A percentile compares a stretch with the other conserved stretches of the same genome.
phyloP scores from a whole-genome alignment of 1,140 invertebrate species.

The Habropoda laboriosa region DNA sequence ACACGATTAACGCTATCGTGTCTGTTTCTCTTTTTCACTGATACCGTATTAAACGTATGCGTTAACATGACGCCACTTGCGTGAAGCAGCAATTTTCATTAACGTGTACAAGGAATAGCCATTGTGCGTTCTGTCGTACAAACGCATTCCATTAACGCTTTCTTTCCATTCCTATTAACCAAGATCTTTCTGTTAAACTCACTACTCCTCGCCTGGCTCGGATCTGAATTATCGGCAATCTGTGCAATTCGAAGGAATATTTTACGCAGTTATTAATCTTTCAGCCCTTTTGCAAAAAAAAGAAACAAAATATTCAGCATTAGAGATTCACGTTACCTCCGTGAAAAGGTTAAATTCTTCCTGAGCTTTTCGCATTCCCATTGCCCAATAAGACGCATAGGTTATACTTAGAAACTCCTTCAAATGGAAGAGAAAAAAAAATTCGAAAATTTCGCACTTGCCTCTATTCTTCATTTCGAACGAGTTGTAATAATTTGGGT shows the following conservation, averaged over 20 bases:
- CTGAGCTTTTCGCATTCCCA: slow-evolving; percentile 23
- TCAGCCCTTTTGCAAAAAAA: background rate
- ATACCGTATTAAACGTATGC: background rate
- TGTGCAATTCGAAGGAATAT: too few species aligned
- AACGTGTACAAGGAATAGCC: slow-evolving; percentile 9
- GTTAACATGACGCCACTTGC: background rate
- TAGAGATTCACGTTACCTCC: background rate
- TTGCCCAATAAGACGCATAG: background rate
- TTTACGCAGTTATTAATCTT: slow-evolving; percentile 32
- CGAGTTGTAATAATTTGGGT: too few species aligned
- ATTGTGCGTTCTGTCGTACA: background rate
- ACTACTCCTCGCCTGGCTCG: too few species aligned
- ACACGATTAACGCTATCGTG: background rate
- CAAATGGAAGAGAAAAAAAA: too few species aligned
- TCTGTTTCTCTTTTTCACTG: background rate
- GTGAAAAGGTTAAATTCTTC: slow-evolving; percentile 31
- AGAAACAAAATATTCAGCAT: background rate
- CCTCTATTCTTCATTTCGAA: too few species aligned
- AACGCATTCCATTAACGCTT: slow-evolving; percentile 5
- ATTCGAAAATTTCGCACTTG: too few species aligned
- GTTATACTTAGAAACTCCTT: background rate
- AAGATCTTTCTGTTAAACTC: too few species aligned
- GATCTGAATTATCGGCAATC: too few species aligned
- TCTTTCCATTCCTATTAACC: background rate
- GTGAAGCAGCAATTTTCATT: slow-evolving; percentile 9